These are phyloP conservation scores for Morpho deidamia DNA, from an alignment of 2,888 invertebrate species.

Conservation along the genomic window DNA sequence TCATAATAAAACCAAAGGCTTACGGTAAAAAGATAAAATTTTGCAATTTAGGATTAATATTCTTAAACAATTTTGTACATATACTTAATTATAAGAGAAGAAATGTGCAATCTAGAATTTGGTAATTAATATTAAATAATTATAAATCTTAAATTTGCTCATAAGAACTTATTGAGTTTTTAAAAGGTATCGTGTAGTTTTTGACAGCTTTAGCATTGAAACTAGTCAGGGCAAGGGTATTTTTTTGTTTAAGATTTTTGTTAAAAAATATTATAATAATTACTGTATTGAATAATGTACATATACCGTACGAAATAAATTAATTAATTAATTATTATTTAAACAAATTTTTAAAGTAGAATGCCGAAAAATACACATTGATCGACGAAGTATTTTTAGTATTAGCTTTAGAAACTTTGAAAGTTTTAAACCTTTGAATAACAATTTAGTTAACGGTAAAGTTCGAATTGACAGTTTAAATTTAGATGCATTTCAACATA, in stretches of 20 bases:
- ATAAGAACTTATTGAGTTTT: conserved; percentile 54
- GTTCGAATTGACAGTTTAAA: too few species aligned
- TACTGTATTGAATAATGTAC: neutral
- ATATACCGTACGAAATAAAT: neutral
- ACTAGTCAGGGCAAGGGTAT: conserved; percentile 52
- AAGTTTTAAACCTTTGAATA: too few species aligned
- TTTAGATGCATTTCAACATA: too few species aligned
- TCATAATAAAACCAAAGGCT: conserved; percentile 40
- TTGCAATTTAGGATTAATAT: conserved; percentile 67
- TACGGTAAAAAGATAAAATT: conserved; percentile 40
- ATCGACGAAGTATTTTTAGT: neutral
- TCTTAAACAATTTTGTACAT: conserved; percentile 74
- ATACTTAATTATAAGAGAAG: conserved; percentile 50
- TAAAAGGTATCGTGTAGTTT: conserved; percentile 25
- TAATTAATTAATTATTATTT: neutral
- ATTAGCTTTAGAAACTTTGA: too few species aligned
- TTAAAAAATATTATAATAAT: neutral
- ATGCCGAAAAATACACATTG: neutral
- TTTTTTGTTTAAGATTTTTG: conserved; percentile 8
- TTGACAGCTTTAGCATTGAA: conserved; percentile 39
- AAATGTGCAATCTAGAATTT: conserved; percentile 73
- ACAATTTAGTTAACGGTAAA: too few species aligned
- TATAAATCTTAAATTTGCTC: conserved; percentile 37
- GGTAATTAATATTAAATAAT: conserved; percentile 42
- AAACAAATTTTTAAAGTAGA: neutral